A percentile compares a stretch with the other conserved stretches of the same genome.
These are phyloP conservation scores for Anoplophora glabripennis DNA, from an alignment of 1,140 invertebrate genomes.

Conservation along the genomic window DNA sequence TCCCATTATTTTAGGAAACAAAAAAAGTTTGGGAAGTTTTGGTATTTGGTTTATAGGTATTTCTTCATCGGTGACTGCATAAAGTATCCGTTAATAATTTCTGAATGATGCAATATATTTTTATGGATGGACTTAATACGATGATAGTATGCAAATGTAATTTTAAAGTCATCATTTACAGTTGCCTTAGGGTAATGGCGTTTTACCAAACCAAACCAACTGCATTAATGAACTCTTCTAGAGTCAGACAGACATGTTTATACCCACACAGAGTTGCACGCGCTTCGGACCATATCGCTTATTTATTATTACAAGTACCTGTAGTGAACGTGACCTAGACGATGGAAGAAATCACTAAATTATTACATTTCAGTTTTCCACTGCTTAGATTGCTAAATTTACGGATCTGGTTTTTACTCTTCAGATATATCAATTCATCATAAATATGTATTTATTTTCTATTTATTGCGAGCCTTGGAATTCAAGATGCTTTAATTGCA, in stretches of 20 bases:
- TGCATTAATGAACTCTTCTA: constrained; percentile 49
- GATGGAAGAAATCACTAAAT: constrained; percentile 46
- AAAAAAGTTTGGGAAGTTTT: no score
- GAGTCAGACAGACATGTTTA: constrained; percentile 46
- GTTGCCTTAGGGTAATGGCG: constrained; percentile 41
- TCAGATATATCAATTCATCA: no score
- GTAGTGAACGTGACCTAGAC: constrained; percentile 46
- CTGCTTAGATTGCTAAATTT: constrained; percentile 26
- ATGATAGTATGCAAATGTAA: constrained; percentile 46
- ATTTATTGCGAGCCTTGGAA: no score
- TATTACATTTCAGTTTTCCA: constrained; percentile 37
- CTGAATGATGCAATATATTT: constrained; percentile 3
- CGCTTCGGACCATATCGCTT: constrained; percentile 47
- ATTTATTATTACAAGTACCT: constrained; percentile 47
- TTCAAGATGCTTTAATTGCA: no score
- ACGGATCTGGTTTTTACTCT: constrained; percentile 8
- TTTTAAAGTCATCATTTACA: constrained; percentile 48
- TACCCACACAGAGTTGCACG: constrained; percentile 46
- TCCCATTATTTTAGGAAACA: no score
- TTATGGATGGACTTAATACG: constrained; percentile 25
- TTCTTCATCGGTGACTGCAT: no score
- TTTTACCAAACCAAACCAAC: constrained; percentile 46
- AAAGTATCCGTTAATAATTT: no score
- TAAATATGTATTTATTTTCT: no score
- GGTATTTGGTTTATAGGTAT: no score